Conservation (phyloP, 2,888 invertebrate genomes). For the Notodonta ziczac region DNA sequence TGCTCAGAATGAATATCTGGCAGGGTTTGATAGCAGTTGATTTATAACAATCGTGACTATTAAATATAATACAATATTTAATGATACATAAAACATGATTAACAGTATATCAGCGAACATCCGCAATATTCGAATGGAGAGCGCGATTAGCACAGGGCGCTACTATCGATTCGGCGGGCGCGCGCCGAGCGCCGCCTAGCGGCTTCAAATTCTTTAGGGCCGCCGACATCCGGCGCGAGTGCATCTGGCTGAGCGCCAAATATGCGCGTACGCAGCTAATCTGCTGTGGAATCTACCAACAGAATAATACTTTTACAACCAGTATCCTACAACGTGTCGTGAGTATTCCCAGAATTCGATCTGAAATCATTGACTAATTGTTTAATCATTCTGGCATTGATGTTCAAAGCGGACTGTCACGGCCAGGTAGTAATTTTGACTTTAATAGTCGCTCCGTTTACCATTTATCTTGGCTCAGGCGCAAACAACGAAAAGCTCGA, state of each 20-base stretch:
- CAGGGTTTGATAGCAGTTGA: neutral
- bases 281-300: conserved; percentile 60
- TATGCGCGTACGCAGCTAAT: conserved; percentile 63
- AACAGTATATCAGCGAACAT: neutral
- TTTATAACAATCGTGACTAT: neutral
- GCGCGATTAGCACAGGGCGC: conserved; percentile 17
- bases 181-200: neutral
- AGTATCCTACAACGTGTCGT: conserved; percentile 46
- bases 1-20: neutral
- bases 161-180: neutral
- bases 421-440: conserved; percentile 21
- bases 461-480: conserved; percentile 18
- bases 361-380: conserved; percentile 41
- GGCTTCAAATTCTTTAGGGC: conserved; percentile 47
- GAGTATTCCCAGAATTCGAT: conserved; percentile 45
- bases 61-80: too few species aligned
- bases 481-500: conserved; percentile 21
- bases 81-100: too few species aligned
- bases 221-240: conserved; percentile 65
- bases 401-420: conserved; percentile 35
- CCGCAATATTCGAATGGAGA: neutral
- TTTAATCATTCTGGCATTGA: conserved; percentile 41
- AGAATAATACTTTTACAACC: conserved; percentile 54
- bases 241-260: conserved; percentile 69
- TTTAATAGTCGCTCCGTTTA: conserved; percentile 14